These are phyloP conservation scores for Rostratula benghalensis DNA, from an alignment of 2,113 vertebrate genomes.

Conservation along the genomic window DNA sequence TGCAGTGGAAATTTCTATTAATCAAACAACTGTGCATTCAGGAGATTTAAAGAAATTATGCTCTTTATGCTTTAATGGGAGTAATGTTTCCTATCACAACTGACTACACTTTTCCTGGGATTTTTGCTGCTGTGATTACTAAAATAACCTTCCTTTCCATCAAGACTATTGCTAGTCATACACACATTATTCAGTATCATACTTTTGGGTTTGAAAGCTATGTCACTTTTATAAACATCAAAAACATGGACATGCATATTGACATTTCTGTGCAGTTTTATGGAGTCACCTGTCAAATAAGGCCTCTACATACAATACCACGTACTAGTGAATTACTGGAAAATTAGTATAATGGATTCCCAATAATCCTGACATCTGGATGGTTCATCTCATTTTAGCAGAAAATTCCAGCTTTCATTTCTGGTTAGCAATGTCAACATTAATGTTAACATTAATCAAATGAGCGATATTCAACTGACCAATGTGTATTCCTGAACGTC, in stretches of 20 bases:
- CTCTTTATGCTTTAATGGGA: slow-evolving; percentile 21
- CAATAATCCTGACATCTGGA: slow-evolving; percentile 37
- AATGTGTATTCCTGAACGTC: slow-evolving; percentile 34
- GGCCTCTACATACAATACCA: slow-evolving; percentile 64
- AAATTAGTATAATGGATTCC: slow-evolving; percentile 35
- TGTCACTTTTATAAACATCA: slow-evolving; percentile 65
- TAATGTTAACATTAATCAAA: neutral
- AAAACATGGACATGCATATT: slow-evolving; percentile 67
- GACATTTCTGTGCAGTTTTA: slow-evolving; percentile 64
- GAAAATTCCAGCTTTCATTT: slow-evolving; percentile 40
- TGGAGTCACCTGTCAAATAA: slow-evolving; percentile 65
- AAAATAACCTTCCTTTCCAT: slow-evolving; percentile 60
- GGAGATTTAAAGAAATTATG: slow-evolving; percentile 25
- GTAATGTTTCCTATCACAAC: slow-evolving; percentile 19
- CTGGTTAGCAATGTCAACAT: neutral
- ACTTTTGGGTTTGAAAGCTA: slow-evolving; percentile 58
- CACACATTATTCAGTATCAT: slow-evolving; percentile 33
- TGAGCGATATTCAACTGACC: slow-evolving; percentile 19
- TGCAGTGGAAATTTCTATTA: slow-evolving; percentile 51
- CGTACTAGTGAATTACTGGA: slow-evolving; percentile 53
- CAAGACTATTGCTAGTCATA: slow-evolving; percentile 59
- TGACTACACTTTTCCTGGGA: slow-evolving; percentile 50
- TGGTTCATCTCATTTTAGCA: slow-evolving; percentile 12
- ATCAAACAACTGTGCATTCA: slow-evolving; percentile 59
- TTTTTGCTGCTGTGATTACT: slow-evolving; percentile 44